phyloP scores from a whole-genome alignment of 2,888 invertebrate species.

The Calameuta filiformis region DNA sequence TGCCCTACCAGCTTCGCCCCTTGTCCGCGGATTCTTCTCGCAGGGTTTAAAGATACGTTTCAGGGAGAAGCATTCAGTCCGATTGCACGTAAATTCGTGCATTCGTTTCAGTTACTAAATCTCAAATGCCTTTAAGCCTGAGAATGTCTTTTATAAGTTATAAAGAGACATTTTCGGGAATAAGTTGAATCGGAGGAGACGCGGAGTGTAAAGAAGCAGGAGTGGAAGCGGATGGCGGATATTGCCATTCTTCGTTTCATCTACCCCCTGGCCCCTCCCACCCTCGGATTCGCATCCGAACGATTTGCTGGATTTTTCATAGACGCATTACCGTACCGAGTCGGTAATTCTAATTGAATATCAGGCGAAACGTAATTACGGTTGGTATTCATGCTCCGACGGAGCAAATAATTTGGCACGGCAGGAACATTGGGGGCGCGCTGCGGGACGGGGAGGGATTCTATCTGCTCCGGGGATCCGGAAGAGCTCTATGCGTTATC shows the following conservation, averaged over 20 bases:
- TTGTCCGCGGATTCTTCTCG: background rate
- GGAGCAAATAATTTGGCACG: slow-evolving; percentile 64
- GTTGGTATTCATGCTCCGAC: slow-evolving; percentile 64
- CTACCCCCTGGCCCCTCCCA: no score
- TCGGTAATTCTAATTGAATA: slow-evolving; percentile 61
- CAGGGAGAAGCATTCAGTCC: background rate
- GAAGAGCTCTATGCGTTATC: slow-evolving; percentile 51
- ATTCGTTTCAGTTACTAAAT: background rate
- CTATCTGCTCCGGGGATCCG: slow-evolving; percentile 24
- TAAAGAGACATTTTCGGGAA: background rate
- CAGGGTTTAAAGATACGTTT: background rate
- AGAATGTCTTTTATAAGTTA: background rate
- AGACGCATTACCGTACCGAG: background rate
- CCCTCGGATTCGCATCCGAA: background rate
- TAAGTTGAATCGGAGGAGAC: background rate
- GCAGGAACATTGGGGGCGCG: slow-evolving; percentile 38
- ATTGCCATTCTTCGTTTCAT: background rate
- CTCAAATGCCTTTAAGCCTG: background rate
- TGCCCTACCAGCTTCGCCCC: background rate
- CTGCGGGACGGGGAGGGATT: slow-evolving; percentile 14
- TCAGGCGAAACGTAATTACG: slow-evolving; percentile 65
- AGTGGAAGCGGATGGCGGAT: slow-evolving; percentile 33
- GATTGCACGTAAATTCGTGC: background rate
- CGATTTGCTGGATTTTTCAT: slow-evolving; percentile 1
- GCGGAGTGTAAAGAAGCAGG: slow-evolving; percentile 17